Evolutionary conservation across 2,888 invertebrate species (phyloP).

Genomic region (Drosophila buzzatii): DNA sequence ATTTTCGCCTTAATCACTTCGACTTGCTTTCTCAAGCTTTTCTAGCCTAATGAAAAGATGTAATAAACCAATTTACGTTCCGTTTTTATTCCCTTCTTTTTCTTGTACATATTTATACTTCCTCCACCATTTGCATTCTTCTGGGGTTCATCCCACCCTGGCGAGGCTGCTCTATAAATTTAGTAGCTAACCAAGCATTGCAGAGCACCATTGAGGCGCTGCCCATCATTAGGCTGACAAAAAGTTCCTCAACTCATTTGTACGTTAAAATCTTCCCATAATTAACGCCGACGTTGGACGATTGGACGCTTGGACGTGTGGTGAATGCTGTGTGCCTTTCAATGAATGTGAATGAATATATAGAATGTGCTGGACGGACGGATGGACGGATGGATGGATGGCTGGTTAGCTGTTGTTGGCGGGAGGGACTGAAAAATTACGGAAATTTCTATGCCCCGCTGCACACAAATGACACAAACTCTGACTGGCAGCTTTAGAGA

Average conservation of each 20-base stretch:
- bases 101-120: slow-evolving; percentile 30
- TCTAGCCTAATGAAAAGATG: slow-evolving; percentile 67
- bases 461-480: slow-evolving; percentile 72
- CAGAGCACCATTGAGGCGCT: slow-evolving; percentile 53
- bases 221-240: slow-evolving; percentile 77
- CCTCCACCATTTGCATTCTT: slow-evolving; percentile 56
- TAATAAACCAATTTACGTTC: slow-evolving; percentile 74
- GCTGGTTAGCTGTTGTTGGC: slow-evolving; percentile 1
- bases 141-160: background rate
- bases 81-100: slow-evolving; percentile 16
- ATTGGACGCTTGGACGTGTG: slow-evolving; percentile 9
- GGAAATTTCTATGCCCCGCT: slow-evolving; percentile 75
- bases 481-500: slow-evolving; percentile 31
- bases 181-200: slow-evolving; percentile 72
- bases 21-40: slow-evolving; percentile 41
- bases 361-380: background rate
- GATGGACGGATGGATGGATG: background rate
- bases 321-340: slow-evolving; percentile 32
- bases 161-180: slow-evolving; percentile 51
- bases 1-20: slow-evolving; percentile 1
- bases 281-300: slow-evolving; percentile 64
- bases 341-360: slow-evolving; percentile 32
- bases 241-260: slow-evolving; percentile 75
- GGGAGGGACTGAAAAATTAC: slow-evolving; percentile 19
- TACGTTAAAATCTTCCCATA: slow-evolving; percentile 77